phyloP scores from a whole-genome alignment of 2,797 vertebrate genomes.

The Chelmon rostratus region DNA sequence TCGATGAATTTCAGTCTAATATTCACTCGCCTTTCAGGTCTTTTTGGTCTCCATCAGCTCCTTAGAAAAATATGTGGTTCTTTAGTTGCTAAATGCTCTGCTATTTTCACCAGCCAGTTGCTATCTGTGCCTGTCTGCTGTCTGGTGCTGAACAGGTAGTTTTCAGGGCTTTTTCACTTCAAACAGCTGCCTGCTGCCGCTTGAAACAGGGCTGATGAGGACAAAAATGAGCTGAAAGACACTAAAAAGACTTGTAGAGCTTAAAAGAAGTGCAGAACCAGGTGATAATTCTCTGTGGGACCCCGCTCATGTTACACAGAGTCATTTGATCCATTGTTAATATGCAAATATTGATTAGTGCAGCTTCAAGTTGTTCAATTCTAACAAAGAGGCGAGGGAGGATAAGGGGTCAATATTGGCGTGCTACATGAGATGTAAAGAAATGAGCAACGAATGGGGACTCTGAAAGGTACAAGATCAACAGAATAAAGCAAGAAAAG shows the following conservation, averaged over 20 bases:
- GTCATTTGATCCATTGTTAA: background rate
- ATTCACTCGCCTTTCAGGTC: background rate
- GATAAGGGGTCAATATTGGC: background rate
- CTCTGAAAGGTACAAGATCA: conserved; percentile 13
- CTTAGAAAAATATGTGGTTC: background rate
- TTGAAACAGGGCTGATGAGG: background rate
- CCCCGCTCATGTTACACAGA: background rate
- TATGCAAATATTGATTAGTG: background rate
- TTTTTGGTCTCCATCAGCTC: background rate
- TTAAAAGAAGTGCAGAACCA: background rate
- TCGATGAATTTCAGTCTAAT: no score
- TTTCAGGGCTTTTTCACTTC: no score
- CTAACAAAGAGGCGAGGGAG: background rate
- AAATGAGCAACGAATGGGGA: conserved; percentile 2
- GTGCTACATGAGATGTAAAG: conserved; percentile 6
- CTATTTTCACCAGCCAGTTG: background rate
- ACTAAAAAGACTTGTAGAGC: background rate
- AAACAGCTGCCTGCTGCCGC: background rate
- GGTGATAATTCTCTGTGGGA: background rate
- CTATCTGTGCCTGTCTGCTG: background rate
- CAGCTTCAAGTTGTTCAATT: background rate
- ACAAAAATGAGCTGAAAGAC: background rate
- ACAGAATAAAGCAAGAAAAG: conserved; percentile 28
- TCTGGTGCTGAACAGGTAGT: background rate
- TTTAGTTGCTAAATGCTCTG: conserved; percentile 3